Conservation (phyloP, 1,140 invertebrate genomes). For the Microvelia longipes region DNA sequence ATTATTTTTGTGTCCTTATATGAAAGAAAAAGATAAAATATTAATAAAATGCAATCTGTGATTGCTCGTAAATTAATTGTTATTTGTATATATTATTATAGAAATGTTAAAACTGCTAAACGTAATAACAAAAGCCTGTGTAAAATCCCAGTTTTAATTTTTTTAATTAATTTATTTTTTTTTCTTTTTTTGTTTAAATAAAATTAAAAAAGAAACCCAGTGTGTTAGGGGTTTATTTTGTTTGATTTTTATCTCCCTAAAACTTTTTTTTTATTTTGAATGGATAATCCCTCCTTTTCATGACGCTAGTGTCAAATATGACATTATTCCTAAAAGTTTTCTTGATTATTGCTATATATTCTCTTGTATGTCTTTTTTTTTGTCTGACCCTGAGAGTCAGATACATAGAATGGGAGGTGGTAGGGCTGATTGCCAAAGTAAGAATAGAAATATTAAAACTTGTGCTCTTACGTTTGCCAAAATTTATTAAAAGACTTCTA, state of each 20-base stretch:
- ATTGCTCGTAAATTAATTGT: not conserved
- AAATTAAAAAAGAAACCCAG: not conserved
- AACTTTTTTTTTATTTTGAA: not conserved
- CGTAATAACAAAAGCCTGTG: not conserved
- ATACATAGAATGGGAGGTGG: not conserved
- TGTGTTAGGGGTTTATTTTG: not conserved
- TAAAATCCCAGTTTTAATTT: not conserved
- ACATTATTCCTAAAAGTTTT: no score
- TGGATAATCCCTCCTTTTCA: no score
- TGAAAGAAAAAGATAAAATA: no score
- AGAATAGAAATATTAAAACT: not conserved
- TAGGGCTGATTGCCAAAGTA: not conserved
- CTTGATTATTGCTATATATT: no score
- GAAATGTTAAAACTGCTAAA: not conserved
- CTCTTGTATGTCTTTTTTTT: no score
- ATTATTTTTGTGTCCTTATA: not conserved
- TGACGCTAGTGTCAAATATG: no score
- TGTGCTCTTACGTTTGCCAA: not conserved
- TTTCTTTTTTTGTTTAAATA: not conserved
- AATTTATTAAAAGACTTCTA: no score
- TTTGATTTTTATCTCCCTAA: not conserved
- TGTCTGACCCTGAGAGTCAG: not conserved
- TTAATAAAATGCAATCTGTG: slow-evolving; percentile 1
- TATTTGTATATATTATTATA: slow-evolving; percentile 5
- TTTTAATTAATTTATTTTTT: not conserved